phyloP scores from a whole-genome alignment of 2,888 invertebrate species.

The Cryptocheilus praepositus region DNA sequence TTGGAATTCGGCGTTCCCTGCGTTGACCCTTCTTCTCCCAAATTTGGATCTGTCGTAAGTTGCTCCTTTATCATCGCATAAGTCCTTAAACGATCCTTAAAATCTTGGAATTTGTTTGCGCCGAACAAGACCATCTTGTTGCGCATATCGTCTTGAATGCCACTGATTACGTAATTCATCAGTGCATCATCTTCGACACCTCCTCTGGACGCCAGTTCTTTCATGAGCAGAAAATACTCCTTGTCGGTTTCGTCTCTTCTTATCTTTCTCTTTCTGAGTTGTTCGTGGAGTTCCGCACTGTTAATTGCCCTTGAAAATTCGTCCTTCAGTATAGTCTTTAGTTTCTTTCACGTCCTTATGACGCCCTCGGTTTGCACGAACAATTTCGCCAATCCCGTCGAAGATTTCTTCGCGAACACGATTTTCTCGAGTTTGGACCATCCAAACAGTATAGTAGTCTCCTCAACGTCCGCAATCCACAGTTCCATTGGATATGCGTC shows the following conservation, averaged over 20 bases:
- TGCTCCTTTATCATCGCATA: too few relatives aligned
- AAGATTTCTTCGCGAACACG: too few relatives aligned
- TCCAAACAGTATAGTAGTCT: too few relatives aligned
- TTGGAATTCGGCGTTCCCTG: too few relatives aligned
- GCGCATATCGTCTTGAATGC: slow-evolving; percentile 24
- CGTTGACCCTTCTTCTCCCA: too few relatives aligned
- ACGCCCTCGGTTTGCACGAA: neutral
- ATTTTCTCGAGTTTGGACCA: too few relatives aligned
- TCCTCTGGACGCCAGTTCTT: slow-evolving; percentile 27
- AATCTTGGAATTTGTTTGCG: slow-evolving; percentile 19
- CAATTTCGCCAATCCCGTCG: too few relatives aligned
- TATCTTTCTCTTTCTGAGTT: too few relatives aligned
- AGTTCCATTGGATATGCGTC: too few relatives aligned
- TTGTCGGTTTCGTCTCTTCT: too few relatives aligned
- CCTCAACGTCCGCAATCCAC: too few relatives aligned
- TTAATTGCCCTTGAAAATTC: slow-evolving; percentile 11
- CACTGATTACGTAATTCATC: slow-evolving; percentile 39
- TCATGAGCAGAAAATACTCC: slow-evolving; percentile 25
- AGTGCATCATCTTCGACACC: slow-evolving; percentile 27
- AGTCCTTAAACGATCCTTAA: slow-evolving; percentile 21
- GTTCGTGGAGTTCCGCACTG: slow-evolving; percentile 24
- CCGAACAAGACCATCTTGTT: slow-evolving; percentile 32
- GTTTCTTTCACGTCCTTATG: neutral
- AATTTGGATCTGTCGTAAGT: too few relatives aligned
- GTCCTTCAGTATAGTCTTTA: neutral